These are phyloP conservation scores for Pachliopta kotzebuea DNA, from an alignment of 2,888 invertebrate species.

Conservation along the genomic window DNA sequence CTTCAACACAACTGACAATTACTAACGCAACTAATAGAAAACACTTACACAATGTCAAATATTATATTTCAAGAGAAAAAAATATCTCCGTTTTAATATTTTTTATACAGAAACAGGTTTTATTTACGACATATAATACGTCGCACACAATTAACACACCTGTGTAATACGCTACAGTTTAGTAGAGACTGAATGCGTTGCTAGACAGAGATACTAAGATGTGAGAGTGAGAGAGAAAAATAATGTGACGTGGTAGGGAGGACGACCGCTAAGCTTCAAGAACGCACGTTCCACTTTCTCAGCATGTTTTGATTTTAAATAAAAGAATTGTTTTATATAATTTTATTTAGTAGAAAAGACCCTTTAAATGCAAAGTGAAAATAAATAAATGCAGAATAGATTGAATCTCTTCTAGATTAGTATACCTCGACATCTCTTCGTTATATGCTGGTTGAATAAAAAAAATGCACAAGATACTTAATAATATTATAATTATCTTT, in stretches of 20 bases:
- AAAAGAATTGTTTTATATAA: conserved; percentile 32
- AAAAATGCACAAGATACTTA: too few relatives aligned
- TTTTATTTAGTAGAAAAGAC: conserved; percentile 4
- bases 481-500: too few relatives aligned
- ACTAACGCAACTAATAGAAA: conserved; percentile 35
- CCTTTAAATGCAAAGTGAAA: neutral
- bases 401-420: too few relatives aligned
- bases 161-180: conserved; percentile 59
- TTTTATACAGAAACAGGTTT: conserved; percentile 49
- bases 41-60: conserved; percentile 35
- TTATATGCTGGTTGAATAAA: too few relatives aligned
- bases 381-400: too few relatives aligned
- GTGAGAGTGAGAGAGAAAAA: conserved; percentile 67
- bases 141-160: conserved; percentile 54
- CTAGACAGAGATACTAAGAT: conserved; percentile 63
- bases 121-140: conserved; percentile 57
- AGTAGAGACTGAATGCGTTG: conserved; percentile 68
- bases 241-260: conserved; percentile 64
- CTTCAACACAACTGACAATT: conserved; percentile 41
- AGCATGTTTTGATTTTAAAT: conserved; percentile 38
- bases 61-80: neutral
- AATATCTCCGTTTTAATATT: neutral
- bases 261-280: conserved; percentile 67
- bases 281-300: conserved; percentile 61
- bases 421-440: too few relatives aligned